Percentiles rank a stretch among this genome's conserved stretches.
phyloP scores from a whole-genome alignment of 2,888 invertebrate species.

The Synergus laeviventris region DNA sequence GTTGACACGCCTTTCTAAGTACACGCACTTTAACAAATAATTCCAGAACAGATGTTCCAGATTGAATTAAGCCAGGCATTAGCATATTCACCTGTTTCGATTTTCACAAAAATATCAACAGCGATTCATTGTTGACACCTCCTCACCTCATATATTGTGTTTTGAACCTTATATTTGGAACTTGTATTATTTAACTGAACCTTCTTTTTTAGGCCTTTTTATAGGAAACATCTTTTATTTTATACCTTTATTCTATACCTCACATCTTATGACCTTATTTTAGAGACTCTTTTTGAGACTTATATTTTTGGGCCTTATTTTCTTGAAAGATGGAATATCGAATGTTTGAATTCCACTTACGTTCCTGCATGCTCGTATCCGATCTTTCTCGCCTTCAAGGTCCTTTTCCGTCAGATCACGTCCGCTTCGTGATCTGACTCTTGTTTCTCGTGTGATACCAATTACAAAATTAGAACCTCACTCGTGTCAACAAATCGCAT shows the following conservation, averaged over 20 bases:
- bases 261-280: no score
- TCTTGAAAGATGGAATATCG: not conserved
- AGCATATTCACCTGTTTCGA: not conserved
- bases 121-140: not conserved
- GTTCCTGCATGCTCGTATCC: conserved; percentile 17
- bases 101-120: not conserved
- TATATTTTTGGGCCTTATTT: not conserved
- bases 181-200: no score
- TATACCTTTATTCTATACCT: no score
- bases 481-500: not conserved
- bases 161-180: not conserved
- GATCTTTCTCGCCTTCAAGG: conserved; percentile 29
- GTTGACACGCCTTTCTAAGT: conserved; percentile 23
- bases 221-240: no score
- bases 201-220: no score
- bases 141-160: not conserved
- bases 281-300: not conserved
- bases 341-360: conserved; percentile 3
- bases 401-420: conserved; percentile 18
- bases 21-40: not conserved
- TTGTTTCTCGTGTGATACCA: not conserved
- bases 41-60: not conserved
- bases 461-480: not conserved
- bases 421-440: conserved; percentile 1
- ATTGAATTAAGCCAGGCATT: not conserved